phyloP scores from a whole-genome alignment of 2,797 vertebrate genomes.

The Antennarius maculatus region DNA sequence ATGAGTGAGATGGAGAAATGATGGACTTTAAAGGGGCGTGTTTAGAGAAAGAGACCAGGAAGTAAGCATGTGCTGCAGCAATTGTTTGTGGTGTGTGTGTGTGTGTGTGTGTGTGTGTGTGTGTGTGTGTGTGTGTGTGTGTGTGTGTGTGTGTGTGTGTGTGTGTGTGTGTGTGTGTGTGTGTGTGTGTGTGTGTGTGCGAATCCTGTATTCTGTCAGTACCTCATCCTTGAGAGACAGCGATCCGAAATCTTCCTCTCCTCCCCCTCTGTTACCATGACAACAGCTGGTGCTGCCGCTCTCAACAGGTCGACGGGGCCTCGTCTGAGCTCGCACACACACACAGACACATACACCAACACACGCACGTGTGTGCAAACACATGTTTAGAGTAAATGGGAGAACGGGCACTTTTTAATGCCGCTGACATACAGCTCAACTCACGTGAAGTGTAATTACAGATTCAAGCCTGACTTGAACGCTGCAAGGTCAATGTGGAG shows the following conservation, averaged over 20 bases:
- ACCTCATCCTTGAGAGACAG: slow-evolving; percentile 61
- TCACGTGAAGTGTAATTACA: slow-evolving; percentile 38
- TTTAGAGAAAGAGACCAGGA: slow-evolving; percentile 4
- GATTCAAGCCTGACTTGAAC: slow-evolving; percentile 17
- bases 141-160: too few relatives aligned
- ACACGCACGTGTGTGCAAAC: neutral
- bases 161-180: neutral
- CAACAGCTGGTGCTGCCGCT: slow-evolving; percentile 69
- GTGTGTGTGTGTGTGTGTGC: slow-evolving; percentile 10
- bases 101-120: too few relatives aligned
- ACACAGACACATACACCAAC: slow-evolving; percentile 6
- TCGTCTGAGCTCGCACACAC: slow-evolving; percentile 36
- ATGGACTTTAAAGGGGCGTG: slow-evolving; percentile 8
- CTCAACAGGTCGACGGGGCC: slow-evolving; percentile 78
- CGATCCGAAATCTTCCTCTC: slow-evolving; percentile 69
- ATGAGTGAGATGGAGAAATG: slow-evolving; percentile 18
- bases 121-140: too few relatives aligned
- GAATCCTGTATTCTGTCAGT: slow-evolving; percentile 43
- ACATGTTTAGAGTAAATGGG: neutral
- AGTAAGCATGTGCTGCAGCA: slow-evolving; percentile 14
- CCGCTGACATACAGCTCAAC: slow-evolving; percentile 1
- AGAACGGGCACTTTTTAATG: neutral
- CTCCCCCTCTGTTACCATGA: slow-evolving; percentile 79
- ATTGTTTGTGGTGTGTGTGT: neutral
- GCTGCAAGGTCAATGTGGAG: slow-evolving; percentile 50